Evolutionary conservation across 2,113 vertebrate genomes (phyloP).

Genomic region (Taxidea taxus): DNA sequence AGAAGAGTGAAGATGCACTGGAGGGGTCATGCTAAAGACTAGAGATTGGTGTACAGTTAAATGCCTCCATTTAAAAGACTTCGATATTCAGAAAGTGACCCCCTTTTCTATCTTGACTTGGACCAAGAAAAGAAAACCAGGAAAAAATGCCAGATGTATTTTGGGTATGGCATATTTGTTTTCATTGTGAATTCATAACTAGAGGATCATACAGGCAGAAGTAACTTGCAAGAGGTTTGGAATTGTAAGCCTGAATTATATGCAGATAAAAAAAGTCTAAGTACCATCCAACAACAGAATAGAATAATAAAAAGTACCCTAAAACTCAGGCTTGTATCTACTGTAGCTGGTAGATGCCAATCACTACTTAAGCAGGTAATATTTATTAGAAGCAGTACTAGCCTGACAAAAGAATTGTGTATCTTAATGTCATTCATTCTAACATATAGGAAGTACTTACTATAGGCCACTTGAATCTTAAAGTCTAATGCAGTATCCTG

Average conservation of each 20-base stretch:
- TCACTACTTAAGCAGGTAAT: not conserved
- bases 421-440: not conserved
- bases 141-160: not conserved
- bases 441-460: not conserved
- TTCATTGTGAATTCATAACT: not conserved
- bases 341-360: not conserved
- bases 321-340: not conserved
- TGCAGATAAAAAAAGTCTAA: not conserved
- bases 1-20: not conserved
- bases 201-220: not conserved
- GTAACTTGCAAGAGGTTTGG: not conserved
- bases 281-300: not conserved
- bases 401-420: not conserved
- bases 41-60: not conserved
- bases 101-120: not conserved
- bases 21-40: not conserved
- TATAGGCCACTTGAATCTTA: not conserved
- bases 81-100: not conserved
- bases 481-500: not conserved
- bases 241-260: not conserved
- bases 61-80: not conserved
- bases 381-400: not conserved
- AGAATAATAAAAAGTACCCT: not conserved
- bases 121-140: not conserved
- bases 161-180: not conserved